These are phyloP conservation scores for Pararge aegeria DNA, from an alignment of 1,140 invertebrate genomes.

Conservation along the genomic window DNA sequence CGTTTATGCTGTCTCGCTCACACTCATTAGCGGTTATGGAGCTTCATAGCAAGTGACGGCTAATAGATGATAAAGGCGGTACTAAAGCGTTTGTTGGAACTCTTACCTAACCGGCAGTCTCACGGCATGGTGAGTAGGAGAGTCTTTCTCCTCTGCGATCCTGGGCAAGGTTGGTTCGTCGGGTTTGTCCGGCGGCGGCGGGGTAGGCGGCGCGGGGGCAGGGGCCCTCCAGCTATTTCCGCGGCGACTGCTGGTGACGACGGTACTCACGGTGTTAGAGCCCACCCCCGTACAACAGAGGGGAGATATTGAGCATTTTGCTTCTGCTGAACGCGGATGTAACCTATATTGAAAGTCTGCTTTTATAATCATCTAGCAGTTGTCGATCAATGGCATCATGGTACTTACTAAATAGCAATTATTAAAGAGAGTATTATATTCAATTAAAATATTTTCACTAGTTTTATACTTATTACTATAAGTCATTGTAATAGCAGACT, in stretches of 20 bases:
- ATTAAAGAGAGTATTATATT: too few relatives aligned
- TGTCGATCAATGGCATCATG: too few relatives aligned
- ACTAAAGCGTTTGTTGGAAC: neutral
- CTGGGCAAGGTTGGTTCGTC: constrained; percentile 57
- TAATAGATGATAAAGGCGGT: neutral
- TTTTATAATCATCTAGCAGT: neutral
- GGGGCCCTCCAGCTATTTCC: constrained; percentile 50
- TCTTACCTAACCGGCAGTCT: constrained; percentile 47
- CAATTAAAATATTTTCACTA: too few relatives aligned
- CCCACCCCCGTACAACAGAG: constrained; percentile 80
- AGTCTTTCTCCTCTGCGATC: constrained; percentile 90
- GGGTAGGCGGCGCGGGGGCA: constrained; percentile 63
- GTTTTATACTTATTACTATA: too few relatives aligned
- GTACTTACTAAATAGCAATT: too few relatives aligned
- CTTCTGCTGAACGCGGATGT: constrained; percentile 83
- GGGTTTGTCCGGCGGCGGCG: constrained; percentile 53
- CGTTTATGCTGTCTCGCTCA: too few relatives aligned
- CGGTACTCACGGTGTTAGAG: constrained; percentile 59
- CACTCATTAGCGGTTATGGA: too few relatives aligned
- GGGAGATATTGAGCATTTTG: constrained; percentile 83
- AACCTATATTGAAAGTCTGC: constrained; percentile 46
- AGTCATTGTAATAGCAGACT: too few relatives aligned
- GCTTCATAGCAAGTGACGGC: too few relatives aligned
- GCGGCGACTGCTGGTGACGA: constrained; percentile 55
- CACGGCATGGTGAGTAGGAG: constrained; percentile 82